These are phyloP conservation scores for Hybos culiciformis DNA, from an alignment of 2,888 invertebrate genomes.

Conservation along the genomic window DNA sequence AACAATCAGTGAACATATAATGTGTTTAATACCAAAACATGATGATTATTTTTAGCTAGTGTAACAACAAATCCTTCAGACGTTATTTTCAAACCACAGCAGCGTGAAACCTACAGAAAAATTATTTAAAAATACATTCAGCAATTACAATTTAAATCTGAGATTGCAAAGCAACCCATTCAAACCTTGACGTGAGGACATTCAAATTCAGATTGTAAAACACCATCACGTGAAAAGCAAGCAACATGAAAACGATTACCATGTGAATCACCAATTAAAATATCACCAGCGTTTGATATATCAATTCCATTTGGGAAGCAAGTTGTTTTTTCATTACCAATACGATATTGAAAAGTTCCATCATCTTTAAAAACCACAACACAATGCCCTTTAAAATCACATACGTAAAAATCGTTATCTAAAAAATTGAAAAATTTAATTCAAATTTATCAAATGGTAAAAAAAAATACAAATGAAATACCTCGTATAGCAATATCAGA, in stretches of 20 bases:
- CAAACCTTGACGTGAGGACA: conserved; percentile 93
- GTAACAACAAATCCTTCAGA: conserved; percentile 93
- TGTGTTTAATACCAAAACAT: conserved; percentile 90
- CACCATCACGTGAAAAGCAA: conserved; percentile 81
- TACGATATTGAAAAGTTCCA: conserved; percentile 80
- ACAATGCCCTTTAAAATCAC: conserved; percentile 96
- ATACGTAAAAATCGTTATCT: conserved; percentile 90
- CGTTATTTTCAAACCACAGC: conserved; percentile 94
- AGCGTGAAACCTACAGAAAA: conserved; percentile 77
- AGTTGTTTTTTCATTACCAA: conserved; percentile 90
- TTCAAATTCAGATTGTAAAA: conserved; percentile 81
- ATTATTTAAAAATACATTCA: neutral
- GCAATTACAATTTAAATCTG: no score
- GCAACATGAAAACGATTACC: conserved; percentile 96
- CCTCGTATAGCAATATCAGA: conserved; percentile 93
- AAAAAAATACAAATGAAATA: conserved; percentile 30
- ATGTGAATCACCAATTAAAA: conserved; percentile 92
- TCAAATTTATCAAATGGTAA: conserved; percentile 1
- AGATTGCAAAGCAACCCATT: conserved; percentile 5
- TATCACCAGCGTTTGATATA: conserved; percentile 92
- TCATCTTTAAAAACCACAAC: conserved; percentile 92
- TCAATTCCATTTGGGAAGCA: conserved; percentile 97
- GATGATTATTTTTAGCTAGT: conserved; percentile 96
- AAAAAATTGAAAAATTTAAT: neutral
- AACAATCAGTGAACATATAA: conserved; percentile 81